Percentiles rank a stretch among this genome's conserved stretches.
Conservation (phyloP, 1,140 invertebrate genomes). For the Drosophila hydei region DNA sequence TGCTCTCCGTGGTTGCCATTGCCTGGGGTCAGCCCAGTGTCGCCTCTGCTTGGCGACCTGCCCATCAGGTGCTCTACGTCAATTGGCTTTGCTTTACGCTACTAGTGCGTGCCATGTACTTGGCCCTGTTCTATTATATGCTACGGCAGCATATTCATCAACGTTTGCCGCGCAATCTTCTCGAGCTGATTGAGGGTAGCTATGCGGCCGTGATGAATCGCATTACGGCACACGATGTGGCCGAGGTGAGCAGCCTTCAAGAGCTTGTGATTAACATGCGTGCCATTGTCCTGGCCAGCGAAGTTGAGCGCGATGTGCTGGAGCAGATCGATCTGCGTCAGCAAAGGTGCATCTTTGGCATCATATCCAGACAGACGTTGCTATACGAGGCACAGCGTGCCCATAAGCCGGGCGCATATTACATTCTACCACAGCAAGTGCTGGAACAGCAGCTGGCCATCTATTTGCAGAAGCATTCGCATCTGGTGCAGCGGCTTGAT, state of each 20-base stretch:
- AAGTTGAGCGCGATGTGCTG: conserved; percentile 45
- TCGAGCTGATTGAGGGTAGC: conserved; percentile 27
- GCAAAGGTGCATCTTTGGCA: conserved; percentile 24
- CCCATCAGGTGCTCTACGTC: conserved; percentile 46
- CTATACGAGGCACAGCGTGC: conserved; percentile 27
- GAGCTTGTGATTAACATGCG: conserved; percentile 5
- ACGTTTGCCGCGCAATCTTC: conserved; percentile 37
- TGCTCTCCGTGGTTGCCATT: conserved; percentile 40
- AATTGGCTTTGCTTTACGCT: conserved; percentile 53
- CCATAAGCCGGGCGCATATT: conserved; percentile 42
- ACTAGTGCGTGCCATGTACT: conserved; percentile 56
- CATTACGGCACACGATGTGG: conserved; percentile 40
- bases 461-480: conserved; percentile 61
- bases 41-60: conserved; percentile 4
- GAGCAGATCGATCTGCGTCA: conserved; percentile 25
- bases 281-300: conserved; percentile 33
- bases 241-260: conserved; percentile 37
- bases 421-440: conserved; percentile 47
- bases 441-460: conserved; percentile 64
- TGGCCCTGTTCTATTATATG: conserved; percentile 52
- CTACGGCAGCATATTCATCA: conserved; percentile 57
- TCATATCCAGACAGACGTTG: conserved; percentile 46
- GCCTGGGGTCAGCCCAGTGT: conserved; percentile 42
- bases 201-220: conserved; percentile 57
- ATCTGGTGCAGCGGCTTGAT: conserved; percentile 46